Percentiles rank a stretch among this genome's conserved stretches.
These are phyloP conservation scores for Carapus acus DNA, from an alignment of 2,797 vertebrate species.

Conservation along the genomic window DNA sequence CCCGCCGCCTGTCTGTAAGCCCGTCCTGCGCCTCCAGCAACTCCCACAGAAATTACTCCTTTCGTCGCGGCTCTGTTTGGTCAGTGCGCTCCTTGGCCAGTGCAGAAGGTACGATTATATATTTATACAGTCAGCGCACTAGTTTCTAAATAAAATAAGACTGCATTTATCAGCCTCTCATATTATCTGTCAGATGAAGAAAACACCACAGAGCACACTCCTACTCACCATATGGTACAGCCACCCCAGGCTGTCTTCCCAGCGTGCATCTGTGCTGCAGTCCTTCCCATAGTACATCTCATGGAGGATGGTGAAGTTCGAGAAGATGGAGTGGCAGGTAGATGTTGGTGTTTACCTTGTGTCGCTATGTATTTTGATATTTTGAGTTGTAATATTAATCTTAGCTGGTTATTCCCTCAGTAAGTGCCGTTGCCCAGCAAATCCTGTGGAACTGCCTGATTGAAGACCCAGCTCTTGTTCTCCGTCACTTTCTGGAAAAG, in stretches of 20 bases:
- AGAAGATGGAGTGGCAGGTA: constrained; percentile 96
- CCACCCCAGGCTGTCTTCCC: constrained; percentile 97
- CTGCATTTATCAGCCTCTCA: not conserved
- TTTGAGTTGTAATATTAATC: too few species aligned
- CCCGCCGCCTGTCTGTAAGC: constrained; percentile 94
- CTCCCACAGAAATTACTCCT: constrained; percentile 96
- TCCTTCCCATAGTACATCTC: constrained; percentile 94
- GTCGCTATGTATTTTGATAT: too few species aligned
- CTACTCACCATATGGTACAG: constrained; percentile 92
- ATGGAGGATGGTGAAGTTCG: constrained; percentile 98
- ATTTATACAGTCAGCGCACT: too few species aligned
- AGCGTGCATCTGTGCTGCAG: constrained; percentile 96
- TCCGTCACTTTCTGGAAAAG: constrained; percentile 96
- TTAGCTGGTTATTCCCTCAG: constrained; percentile 54
- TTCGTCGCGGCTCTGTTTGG: constrained; percentile 94
- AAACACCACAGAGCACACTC: constrained; percentile 92
- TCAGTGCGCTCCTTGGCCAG: constrained; percentile 91
- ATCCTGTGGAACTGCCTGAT: constrained; percentile 99
- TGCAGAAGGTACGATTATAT: constrained; percentile 79
- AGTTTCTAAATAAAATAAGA: not conserved
- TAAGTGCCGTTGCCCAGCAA: constrained; percentile 96
- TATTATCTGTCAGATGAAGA: constrained; percentile 81
- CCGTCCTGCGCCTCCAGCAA: constrained; percentile 97
- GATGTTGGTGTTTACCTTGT: too few species aligned
- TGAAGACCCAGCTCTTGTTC: constrained; percentile 94